Evolutionary conservation across 1,140 invertebrate species (phyloP), one percentile per base, ranked within the genome.

Genomic region (Luehdorfia chinensis): DNA sequence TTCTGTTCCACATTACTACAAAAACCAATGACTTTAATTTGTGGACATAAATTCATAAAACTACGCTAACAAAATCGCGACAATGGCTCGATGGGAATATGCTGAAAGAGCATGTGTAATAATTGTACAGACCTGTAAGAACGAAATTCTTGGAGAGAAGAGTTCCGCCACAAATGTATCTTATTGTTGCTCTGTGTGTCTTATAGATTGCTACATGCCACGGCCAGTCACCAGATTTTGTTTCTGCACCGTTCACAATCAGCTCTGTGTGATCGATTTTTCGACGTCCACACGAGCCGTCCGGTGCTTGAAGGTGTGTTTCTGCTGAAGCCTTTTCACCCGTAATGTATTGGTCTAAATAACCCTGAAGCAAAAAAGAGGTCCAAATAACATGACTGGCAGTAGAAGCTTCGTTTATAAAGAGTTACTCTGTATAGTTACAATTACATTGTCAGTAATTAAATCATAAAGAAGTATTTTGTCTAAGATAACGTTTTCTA

Each of bases 221-320:
- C 14, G 39, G 39, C 39, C 39, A 43, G 14, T 43, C 39, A 5
- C 39, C 39, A 1, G 39, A 25, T n/a, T 43, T 43, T n/a, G 39
- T 30, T 4, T 43, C 39, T 2, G 15, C 39, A 11, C 39, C 39
- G 6, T 43, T 43, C 0, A 43, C 25, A 7, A 43, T 43, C n/a
- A 43, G 15, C 11, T 30, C 39, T n/a, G 39, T 43, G n/a, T 43
- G 14, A 11, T 18, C 25, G 21, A 43, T 9, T 30, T 43, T 28
- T 16, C 39, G 14, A 6, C 39, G 23, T 16, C 39, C 39, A 43
- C 39, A 43, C 8, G 39, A 43, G 5, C 39, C 39, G n/a, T 43
- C 39, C 0, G 39, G 39, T 11, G 30, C 39, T 43, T 43, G 28
- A n/a, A 28, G 16, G 7, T 43, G 39, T 7, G 25, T 43, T 15